Evolutionary conservation across 2,113 vertebrate genomes (phyloP).

Genomic region (Platysteira castanea): DNA sequence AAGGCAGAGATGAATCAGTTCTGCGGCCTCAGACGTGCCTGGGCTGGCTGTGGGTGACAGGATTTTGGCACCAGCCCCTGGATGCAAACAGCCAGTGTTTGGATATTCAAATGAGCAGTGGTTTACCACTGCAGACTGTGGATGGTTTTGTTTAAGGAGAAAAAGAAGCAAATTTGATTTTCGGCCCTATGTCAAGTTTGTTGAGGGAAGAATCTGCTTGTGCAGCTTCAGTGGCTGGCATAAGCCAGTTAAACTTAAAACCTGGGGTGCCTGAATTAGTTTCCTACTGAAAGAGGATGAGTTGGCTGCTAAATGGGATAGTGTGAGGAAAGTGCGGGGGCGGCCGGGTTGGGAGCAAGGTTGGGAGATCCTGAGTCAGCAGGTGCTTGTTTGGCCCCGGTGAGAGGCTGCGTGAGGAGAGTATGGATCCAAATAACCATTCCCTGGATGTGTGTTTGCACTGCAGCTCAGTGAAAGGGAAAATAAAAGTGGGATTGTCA

Average conservation of each 20-base stretch:
- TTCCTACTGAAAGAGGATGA: not conserved
- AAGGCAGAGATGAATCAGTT: not conserved
- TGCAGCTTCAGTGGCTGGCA: not conserved
- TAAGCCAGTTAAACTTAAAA: conserved; percentile 38
- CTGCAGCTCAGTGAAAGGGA: not conserved
- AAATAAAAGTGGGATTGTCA: not conserved
- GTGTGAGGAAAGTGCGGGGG: not conserved
- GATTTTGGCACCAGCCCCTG: not conserved
- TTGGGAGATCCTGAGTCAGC: not conserved
- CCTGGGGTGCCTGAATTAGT: conserved; percentile 19
- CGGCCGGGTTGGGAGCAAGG: not conserved
- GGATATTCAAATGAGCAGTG: not conserved
- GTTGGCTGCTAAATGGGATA: conserved; percentile 19
- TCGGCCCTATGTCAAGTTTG: not conserved
- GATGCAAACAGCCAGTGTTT: not conserved
- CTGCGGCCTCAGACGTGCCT: not conserved
- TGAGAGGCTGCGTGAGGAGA: not conserved
- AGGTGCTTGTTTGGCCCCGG: not conserved
- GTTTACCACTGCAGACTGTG: not conserved
- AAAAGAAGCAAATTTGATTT: conserved; percentile 2
- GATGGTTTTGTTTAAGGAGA: conserved; percentile 9
- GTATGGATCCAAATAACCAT: not conserved
- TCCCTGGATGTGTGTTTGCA: not conserved
- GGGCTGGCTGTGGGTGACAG: not conserved
- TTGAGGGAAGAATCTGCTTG: not conserved